Base-by-base conservation (phyloP, 2,113 vertebrate species). In the Vidua macroura region DNA sequence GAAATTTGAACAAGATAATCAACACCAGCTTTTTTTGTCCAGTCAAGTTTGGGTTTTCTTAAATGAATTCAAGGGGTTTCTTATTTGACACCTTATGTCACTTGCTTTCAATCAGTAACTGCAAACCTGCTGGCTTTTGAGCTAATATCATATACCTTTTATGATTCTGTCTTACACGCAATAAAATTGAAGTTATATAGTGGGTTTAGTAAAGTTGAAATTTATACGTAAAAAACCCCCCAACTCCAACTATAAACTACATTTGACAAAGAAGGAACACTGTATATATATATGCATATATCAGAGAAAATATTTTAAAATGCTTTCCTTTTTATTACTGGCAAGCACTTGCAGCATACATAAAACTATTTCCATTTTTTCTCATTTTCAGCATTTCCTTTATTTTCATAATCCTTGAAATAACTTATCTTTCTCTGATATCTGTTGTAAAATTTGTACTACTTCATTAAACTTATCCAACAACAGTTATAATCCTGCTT, bases 221-320 rank as follows among this genome's bases (percentile, higher is more conserved):
- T 67, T 35, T 79, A 44, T 39, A 9, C 7, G 4, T 53, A 7
- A 58, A 69, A 37, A 37, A 0, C 2, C 1, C 3, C 3, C 7
- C 12, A 39, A 22, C 27, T 55, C 33, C 18, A 53, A 33, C 51
- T 60, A 48, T 25, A 85, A 79, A 41, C 10, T 46, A 56, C 2
- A 4, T 70, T 81, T 77, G 11, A 1, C 24, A 62, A 63, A 49
- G 46, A 62, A 44, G 53, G 14, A 27, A 53, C 21, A 16, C 2
- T 59, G 15, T 53, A 16, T 20, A 15, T 15, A 18, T 30, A 56
- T 27, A 35, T 3, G 44, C 33, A 66, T 6, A 33, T 21, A 48
- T 51, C 46, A 31, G 30, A 20, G 53, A 55, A 59, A 15, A 35
- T 43, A 63, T 72, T 72, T 83, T 5, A 37, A 86, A 37, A 24